Base-by-base conservation (phyloP, 2,797 vertebrate species). In the Malurus splendens region DNA sequence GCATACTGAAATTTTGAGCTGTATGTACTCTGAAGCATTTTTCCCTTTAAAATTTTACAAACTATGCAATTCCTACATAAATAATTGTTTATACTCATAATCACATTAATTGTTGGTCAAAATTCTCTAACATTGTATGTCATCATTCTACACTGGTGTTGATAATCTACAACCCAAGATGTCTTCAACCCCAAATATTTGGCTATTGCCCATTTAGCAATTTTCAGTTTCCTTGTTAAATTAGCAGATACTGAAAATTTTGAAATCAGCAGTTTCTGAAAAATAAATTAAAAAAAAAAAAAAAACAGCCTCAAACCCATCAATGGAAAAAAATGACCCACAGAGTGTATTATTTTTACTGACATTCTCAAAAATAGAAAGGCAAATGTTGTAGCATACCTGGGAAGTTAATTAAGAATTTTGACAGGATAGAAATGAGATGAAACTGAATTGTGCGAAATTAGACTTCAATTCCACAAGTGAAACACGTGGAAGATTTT, bases 231-330 rank as follows among this genome's bases (percentile, higher is more conserved):
- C 15, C 18, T 77, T 61, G 3, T 80, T 65, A 44, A 61, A 10
- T 33, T 56, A 44, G 0, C 7, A 80, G 27, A 54, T 18, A 41
- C 5, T 15, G 12, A 54, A 72, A 13, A 3, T n/a, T 14, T 56
- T 11, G 14, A 71, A 64, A 52, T 2, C 0, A 4, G 44, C 3
- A 7, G 4, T 57, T 81, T 45, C 14, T 64, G 12, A 10, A 30
- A 50, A 48, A 22, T 6, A 7, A 60, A 7, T 10, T 36, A 36
- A n/a, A n/a, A n/a, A n/a, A 36, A 36, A 36, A 36, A 36, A 36
- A 27, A 32, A 25, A 7, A 3, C 1, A 45, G 38, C 1, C 3
- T 2, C 14, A 60, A 52, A 83, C 2, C 2, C 9, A 60, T 22
- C 19, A 60, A 54, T 39, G 9, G 10, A 20, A 47, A 19, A 16